phyloP scores from a whole-genome alignment of 2,797 vertebrate species.

The Rhinichthys osculus region DNA sequence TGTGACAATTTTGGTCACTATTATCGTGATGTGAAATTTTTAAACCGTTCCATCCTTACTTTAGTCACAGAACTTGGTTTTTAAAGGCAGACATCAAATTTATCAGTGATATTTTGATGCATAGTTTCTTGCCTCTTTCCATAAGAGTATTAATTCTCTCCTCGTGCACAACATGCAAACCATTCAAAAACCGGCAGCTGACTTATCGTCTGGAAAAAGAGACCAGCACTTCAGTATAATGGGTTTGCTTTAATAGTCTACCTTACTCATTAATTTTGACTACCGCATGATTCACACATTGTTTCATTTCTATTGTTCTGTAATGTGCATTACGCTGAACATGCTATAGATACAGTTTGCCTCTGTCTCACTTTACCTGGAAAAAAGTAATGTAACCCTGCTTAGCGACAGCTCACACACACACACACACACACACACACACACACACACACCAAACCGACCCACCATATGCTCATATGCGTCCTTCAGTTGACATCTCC shows the following conservation, averaged over 20 bases:
- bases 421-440: slow-evolving; percentile 26
- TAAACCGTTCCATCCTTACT: no score
- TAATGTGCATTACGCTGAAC: slow-evolving; percentile 5
- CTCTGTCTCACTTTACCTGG: slow-evolving; percentile 24
- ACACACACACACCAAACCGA: slow-evolving; percentile 60
- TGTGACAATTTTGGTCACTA: no score
- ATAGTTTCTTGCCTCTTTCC: neutral
- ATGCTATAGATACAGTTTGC: slow-evolving; percentile 24
- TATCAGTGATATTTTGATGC: neutral
- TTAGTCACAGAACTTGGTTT: neutral
- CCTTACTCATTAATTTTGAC: slow-evolving; percentile 34
- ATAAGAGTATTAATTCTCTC: neutral
- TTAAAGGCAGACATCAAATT: neutral
- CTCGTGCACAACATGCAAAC: slow-evolving; percentile 6
- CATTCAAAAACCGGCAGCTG: slow-evolving; percentile 1
- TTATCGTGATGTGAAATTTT: no score
- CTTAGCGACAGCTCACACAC: slow-evolving; percentile 17
- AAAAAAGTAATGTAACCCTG: neutral
- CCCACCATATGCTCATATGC: slow-evolving; percentile 75
- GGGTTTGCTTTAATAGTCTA: slow-evolving; percentile 5
- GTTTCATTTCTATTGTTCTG: slow-evolving; percentile 34
- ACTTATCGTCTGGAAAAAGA: neutral
- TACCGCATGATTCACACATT: slow-evolving; percentile 8
- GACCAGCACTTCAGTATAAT: neutral
- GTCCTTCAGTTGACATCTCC: slow-evolving; percentile 82